These are phyloP conservation scores for Tortrix viridana DNA, from an alignment of 2,888 invertebrate genomes.

Conservation along the genomic window DNA sequence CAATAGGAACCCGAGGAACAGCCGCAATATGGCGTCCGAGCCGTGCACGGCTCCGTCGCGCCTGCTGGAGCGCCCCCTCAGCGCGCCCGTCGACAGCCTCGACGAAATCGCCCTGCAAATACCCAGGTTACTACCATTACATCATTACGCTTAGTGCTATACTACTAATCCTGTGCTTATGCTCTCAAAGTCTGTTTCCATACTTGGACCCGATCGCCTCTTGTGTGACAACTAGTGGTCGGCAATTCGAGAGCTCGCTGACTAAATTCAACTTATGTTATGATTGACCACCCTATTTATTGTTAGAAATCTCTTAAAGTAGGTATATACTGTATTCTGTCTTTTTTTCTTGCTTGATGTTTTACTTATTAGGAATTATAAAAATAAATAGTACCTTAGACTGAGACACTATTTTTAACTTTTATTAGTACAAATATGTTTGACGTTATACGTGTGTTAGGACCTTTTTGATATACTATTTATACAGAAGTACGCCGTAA, in stretches of 20 bases:
- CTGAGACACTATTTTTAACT: too few relatives aligned
- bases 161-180: slow-evolving; percentile 22
- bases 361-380: too few relatives aligned
- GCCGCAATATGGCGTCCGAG: slow-evolving; percentile 74
- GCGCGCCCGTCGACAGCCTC: slow-evolving; percentile 93
- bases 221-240: not conserved
- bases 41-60: slow-evolving; percentile 90
- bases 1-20: slow-evolving; percentile 54
- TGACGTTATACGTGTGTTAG: too few relatives aligned
- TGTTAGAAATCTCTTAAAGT: too few relatives aligned
- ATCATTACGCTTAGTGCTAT: slow-evolving; percentile 46
- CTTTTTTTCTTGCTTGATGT: too few relatives aligned
- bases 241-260: not conserved
- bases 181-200: slow-evolving; percentile 4
- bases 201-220: not conserved
- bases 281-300: too few relatives aligned
- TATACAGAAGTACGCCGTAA: too few relatives aligned
- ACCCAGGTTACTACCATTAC: slow-evolving; percentile 88
- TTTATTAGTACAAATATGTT: too few relatives aligned
- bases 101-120: slow-evolving; percentile 96
- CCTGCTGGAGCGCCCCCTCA: slow-evolving; percentile 92
- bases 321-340: too few relatives aligned
- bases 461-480: too few relatives aligned
- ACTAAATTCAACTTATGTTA: too few relatives aligned
- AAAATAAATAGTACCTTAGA: too few relatives aligned